Evolutionary conservation across 2,888 invertebrate genomes (phyloP), one percentile per base, ranked within the genome.

Genomic region (Agonopterix subpropinquella): DNA sequence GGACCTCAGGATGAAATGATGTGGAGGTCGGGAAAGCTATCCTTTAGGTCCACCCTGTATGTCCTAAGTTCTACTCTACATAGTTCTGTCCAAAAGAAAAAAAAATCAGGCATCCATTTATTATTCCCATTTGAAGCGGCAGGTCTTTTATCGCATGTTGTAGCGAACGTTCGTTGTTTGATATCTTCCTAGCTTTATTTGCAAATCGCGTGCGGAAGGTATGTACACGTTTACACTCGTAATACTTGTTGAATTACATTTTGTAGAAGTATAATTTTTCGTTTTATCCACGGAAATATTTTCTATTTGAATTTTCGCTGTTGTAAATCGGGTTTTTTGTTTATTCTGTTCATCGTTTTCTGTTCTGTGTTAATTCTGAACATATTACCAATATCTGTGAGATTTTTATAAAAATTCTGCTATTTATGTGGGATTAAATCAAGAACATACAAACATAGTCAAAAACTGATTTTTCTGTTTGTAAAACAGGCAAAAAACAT

Each of bases 111-210:
- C 69, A 66, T 64, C 61, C 73, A 77, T 80, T 78, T 67, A 73
- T 80, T 83, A 77, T 80, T 80, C 75, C 67, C 73, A 75, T 80
- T 80, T 69, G 61, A 73, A 75, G 72, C 67, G 65, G 74, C 64
- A 42, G 71, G 70, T 77, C 63, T 79, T 78, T 80, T 80, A 84
- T 86, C 79, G 84, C 79, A 76, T 81, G 77, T 70, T 67, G 62
- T 62, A 67, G 69, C 62, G 62, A 77, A 68, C 73, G 68, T 68
- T 70, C 59, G 62, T 63, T 74, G 75, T 77, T 81, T 81, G 79
- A 80, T 86, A 84, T 83, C 83, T 83, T 76, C 68, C 70, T 74
- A 73, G 78, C 64, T 85, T 87, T 87, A 87, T 86, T 85, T 85
- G 80, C 78, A 73, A 80, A 85, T 86, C 81, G 86, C 86, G 85